A percentile compares a stretch with the other conserved stretches of the same genome.
Evolutionary conservation across 92 coral and sea anemone genomes (phyloP).

Genomic region (Umimayanthus chanpuru): DNA sequence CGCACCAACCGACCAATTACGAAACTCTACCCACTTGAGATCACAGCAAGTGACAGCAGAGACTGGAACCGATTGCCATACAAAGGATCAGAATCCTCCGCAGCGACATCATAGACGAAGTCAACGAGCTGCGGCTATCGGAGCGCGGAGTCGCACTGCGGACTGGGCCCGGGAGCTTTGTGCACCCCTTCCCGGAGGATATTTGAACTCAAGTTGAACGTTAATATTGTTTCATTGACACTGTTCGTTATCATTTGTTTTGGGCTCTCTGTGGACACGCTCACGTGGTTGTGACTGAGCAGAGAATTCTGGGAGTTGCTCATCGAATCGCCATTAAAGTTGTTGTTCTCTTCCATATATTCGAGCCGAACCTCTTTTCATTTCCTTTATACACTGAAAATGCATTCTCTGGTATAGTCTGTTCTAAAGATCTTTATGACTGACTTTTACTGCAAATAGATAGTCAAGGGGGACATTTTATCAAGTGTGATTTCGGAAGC

Average conservation of each 20-base stretch:
- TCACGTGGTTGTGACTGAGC: neutral
- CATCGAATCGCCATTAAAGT: neutral
- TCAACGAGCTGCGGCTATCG: conserved; percentile 30
- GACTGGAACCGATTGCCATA: neutral
- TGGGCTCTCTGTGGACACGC: neutral
- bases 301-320: neutral
- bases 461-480: too few relatives aligned
- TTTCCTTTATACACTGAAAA: neutral
- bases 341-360: neutral
- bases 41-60: conserved; percentile 25
- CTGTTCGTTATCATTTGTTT: neutral
- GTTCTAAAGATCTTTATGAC: too few relatives aligned
- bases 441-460: too few relatives aligned
- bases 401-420: too few relatives aligned
- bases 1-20: conserved; percentile 44
- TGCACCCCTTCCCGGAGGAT: conserved; percentile 26
- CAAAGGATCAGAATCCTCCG: conserved; percentile 28
- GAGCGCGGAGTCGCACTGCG: conserved; percentile 42
- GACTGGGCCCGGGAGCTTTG: conserved; percentile 53
- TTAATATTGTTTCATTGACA: neutral
- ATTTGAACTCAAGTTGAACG: conserved; percentile 23
- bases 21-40: conserved; percentile 52
- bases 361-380: neutral
- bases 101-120: conserved; percentile 26
- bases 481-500: too few relatives aligned